phyloP scores from a whole-genome alignment of 2,888 invertebrate species.

The Coremacera marginata region DNA sequence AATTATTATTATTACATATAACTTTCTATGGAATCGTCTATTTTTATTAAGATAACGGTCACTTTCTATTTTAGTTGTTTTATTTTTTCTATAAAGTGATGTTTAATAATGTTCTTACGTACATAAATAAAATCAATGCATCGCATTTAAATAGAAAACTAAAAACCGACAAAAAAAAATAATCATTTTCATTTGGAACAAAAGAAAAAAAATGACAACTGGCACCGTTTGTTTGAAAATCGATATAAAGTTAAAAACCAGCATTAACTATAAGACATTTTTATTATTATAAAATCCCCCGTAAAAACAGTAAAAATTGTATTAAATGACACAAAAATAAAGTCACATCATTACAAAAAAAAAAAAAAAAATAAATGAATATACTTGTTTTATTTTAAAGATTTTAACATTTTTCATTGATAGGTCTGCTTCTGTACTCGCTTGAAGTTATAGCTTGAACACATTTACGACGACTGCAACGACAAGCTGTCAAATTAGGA shows the following conservation, averaged over 20 bases:
- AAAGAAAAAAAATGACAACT: constrained; percentile 16
- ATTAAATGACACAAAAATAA: constrained; percentile 44
- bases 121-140: constrained; percentile 5
- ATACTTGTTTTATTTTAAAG: not conserved
- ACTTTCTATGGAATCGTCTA: too few relatives aligned
- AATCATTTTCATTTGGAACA: not conserved
- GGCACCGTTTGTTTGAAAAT: constrained; percentile 23
- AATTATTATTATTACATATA: too few relatives aligned
- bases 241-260: constrained; percentile 26
- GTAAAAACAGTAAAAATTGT: constrained; percentile 39
- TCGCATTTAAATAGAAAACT: not conserved
- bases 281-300: constrained; percentile 35
- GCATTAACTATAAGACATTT: constrained; percentile 39
- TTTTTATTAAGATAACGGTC: not conserved
- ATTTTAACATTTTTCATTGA: too few relatives aligned
- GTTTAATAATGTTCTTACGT: not conserved
- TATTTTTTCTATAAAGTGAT: not conserved
- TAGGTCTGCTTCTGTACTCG: too few relatives aligned
- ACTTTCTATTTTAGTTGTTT: not conserved
- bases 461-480: too few relatives aligned
- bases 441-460: too few relatives aligned
- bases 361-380: not conserved
- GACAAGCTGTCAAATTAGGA: too few relatives aligned
- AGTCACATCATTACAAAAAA: constrained; percentile 27
- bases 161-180: not conserved